Evolutionary conservation across 2,888 invertebrate genomes (phyloP).

Genomic region (Dastarcus helophoroides): DNA sequence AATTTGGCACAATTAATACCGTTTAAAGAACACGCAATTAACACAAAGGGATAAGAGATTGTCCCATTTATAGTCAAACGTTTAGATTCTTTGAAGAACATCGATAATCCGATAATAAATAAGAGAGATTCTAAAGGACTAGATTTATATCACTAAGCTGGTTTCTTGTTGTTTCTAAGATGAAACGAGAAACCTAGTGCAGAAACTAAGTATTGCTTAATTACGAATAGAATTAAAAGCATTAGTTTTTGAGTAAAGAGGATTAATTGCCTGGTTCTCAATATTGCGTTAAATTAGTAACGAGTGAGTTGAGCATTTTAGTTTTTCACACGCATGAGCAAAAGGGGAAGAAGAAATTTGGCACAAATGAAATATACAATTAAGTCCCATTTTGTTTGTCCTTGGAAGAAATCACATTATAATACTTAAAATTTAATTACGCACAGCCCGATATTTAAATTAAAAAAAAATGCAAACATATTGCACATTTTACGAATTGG

Average conservation of each 20-base stretch:
- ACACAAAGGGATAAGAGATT: conserved; percentile 35
- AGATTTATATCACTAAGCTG: background rate
- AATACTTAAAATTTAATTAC: conserved; percentile 23
- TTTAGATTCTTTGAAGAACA: conserved; percentile 23
- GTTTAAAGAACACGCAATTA: conserved; percentile 27
- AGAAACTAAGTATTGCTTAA: background rate
- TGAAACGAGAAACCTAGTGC: no score
- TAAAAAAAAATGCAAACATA: conserved; percentile 24
- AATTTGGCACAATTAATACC: conserved; percentile 26
- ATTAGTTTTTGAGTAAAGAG: background rate
- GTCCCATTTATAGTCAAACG: conserved; percentile 38
- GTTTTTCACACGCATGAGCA: conserved; percentile 11
- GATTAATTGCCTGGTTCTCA: no score
- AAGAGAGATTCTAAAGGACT: conserved; percentile 10
- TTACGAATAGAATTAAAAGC: background rate
- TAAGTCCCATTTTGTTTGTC: no score
- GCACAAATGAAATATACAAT: no score
- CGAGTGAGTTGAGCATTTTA: conserved; percentile 29
- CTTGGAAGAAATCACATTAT: conserved; percentile 18
- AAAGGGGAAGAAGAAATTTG: conserved; percentile 15
- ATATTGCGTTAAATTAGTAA: no score
- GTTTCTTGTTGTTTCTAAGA: no score
- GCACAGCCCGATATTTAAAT: conserved; percentile 29
- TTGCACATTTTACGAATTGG: conserved; percentile 9
- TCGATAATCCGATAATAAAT: conserved; percentile 1